phyloP scores from a whole-genome alignment of 1,140 invertebrate genomes.

The Pachyrhynchus sulphureomaculatus region DNA sequence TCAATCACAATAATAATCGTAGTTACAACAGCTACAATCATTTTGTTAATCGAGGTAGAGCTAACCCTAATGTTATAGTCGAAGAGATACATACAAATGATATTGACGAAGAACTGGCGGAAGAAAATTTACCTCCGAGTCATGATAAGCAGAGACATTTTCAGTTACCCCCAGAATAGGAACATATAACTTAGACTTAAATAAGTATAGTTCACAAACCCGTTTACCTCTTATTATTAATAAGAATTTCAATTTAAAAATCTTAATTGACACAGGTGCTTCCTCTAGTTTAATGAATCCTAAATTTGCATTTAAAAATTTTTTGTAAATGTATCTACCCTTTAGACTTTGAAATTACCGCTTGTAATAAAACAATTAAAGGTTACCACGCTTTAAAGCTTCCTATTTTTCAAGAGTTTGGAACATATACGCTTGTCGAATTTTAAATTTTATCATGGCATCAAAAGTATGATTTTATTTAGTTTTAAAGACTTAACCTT shows the following conservation, averaged over 20 bases:
- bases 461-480: neutral
- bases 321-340: neutral
- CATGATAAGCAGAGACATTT: too few species aligned
- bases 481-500: neutral
- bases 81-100: neutral
- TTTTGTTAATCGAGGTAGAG: neutral
- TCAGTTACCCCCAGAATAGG: too few species aligned
- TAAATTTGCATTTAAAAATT: constrained; percentile 6
- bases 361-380: neutral
- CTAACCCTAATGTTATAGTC: neutral
- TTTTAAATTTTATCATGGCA: constrained; percentile 5
- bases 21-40: neutral
- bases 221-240: neutral
- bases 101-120: too few species aligned
- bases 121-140: neutral
- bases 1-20: neutral
- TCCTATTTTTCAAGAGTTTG: constrained; percentile 5
- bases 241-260: neutral
- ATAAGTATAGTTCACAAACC: neutral
- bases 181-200: constrained; percentile 11
- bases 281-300: constrained; percentile 9
- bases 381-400: neutral
- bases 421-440: neutral
- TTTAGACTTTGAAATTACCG: neutral
- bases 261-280: constrained; percentile 6